Percentiles rank a stretch among this genome's conserved stretches.
Evolutionary conservation across 2,888 invertebrate species (phyloP).

Genomic region (Calephelis perditalis): DNA sequence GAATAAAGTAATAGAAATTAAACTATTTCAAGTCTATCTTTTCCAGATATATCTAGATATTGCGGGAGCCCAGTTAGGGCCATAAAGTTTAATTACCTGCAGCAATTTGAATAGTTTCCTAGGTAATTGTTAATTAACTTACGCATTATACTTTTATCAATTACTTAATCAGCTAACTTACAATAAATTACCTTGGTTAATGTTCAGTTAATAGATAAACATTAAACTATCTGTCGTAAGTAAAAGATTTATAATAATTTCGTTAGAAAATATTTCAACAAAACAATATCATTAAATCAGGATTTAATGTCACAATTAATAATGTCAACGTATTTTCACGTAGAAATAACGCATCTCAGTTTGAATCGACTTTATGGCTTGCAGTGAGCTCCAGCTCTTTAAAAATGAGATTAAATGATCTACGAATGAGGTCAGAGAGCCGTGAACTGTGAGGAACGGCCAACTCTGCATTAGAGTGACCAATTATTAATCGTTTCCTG

Average conservation of each 20-base stretch:
- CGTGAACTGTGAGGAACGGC: conserved; percentile 50
- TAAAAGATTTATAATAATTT: conserved; percentile 20
- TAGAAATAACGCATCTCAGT: conserved; percentile 28
- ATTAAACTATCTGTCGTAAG: conserved; percentile 16
- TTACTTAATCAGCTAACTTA: conserved; percentile 1
- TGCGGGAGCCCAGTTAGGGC: neutral
- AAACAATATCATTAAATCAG: conserved; percentile 30
- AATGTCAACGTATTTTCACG: conserved; percentile 8
- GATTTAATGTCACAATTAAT: conserved; percentile 29
- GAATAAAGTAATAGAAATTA: too few species aligned
- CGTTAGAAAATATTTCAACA: conserved; percentile 22
- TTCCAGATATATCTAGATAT: too few species aligned
- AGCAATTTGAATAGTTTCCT: neutral
- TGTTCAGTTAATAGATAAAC: conserved; percentile 3
- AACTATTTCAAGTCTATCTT: too few species aligned
- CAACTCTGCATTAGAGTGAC: conserved; percentile 48
- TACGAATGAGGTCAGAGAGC: conserved; percentile 71
- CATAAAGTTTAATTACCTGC: conserved; percentile 3
- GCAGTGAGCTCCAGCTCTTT: conserved; percentile 53
- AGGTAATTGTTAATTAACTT: neutral
- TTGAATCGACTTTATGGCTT: conserved; percentile 44
- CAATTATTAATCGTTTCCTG: too few species aligned
- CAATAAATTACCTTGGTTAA: conserved; percentile 4
- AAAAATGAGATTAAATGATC: conserved; percentile 67
- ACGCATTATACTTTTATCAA: conserved; percentile 1